Conservation (phyloP, 1,140 invertebrate species). For the Eriocheir sinensis region DNA sequence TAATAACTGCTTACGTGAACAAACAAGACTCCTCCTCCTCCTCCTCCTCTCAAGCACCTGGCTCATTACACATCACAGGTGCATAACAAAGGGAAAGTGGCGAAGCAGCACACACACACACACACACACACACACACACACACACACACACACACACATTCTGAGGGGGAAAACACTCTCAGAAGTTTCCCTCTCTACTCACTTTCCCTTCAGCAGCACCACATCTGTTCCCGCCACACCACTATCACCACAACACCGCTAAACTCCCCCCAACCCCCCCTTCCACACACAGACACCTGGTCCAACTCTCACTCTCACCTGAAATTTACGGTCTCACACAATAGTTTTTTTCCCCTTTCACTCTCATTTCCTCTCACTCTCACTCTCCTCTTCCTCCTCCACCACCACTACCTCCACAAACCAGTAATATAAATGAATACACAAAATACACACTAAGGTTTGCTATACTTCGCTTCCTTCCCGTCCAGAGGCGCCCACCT, state of each 20-base stretch:
- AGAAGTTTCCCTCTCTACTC: neutral
- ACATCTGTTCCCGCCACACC: neutral
- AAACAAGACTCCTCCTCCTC: neutral
- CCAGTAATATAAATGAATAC: no score
- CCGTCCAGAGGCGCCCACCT: no score
- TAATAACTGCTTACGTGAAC: neutral
- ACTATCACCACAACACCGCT: neutral
- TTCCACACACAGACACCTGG: neutral
- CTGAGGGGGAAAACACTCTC: neutral
- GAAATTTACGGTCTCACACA: neutral
- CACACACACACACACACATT: neutral
- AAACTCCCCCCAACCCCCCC: neutral
- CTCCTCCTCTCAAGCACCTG: neutral
- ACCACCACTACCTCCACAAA: no score
- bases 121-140: neutral
- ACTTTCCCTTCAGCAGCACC: neutral
- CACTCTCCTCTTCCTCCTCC: no score
- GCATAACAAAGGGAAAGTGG: conserved; percentile 2
- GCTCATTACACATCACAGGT: neutral
- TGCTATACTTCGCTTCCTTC: no score
- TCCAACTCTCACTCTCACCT: neutral
- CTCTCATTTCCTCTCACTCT: neutral
- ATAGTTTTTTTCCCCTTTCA: neutral
- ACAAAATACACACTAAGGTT: no score
- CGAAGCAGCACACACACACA: neutral